Conservation (phyloP, 1,140 invertebrate species). For the Danaus melanippus region DNA sequence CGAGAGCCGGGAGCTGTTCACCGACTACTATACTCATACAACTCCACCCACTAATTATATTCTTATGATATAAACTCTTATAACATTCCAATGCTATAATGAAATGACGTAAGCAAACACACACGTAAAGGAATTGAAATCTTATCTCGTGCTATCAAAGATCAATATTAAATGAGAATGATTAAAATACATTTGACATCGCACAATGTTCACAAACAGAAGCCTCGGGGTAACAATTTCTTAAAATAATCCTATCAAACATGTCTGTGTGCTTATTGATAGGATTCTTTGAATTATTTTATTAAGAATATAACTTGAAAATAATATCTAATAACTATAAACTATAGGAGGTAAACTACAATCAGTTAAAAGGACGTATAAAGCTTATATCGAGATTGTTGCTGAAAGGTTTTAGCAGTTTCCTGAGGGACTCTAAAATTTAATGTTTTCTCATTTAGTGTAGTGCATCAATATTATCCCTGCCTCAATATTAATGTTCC, state of each 20-base stretch:
- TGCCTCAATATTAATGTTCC: conserved; percentile 31
- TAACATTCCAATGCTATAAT: conserved; percentile 23
- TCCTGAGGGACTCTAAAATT: too few species aligned
- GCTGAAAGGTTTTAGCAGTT: too few species aligned
- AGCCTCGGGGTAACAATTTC: conserved; percentile 32
- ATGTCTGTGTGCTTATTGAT: conserved; percentile 14
- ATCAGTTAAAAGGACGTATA: too few species aligned
- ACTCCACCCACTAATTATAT: conserved; percentile 65
- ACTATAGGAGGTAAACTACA: too few species aligned
- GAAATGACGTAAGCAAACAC: conserved; percentile 15
- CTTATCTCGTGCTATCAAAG: neutral
- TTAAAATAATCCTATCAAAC: conserved; percentile 33
- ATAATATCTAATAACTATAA: too few species aligned
- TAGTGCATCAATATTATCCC: conserved; percentile 16
- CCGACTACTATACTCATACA: conserved; percentile 40
- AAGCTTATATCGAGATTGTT: too few species aligned
- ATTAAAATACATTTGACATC: conserved; percentile 14
- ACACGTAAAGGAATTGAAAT: conserved; percentile 2
- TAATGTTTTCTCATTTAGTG: too few species aligned
- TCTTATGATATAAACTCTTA: conserved; percentile 64
- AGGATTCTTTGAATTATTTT: conserved; percentile 6
- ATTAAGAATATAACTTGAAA: too few species aligned
- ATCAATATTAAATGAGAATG: conserved; percentile 1
- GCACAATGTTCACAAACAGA: conserved; percentile 35
- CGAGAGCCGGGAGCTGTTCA: conserved; percentile 33